phyloP scores from a whole-genome alignment of 1,140 invertebrate species.

The Ips typographus region DNA sequence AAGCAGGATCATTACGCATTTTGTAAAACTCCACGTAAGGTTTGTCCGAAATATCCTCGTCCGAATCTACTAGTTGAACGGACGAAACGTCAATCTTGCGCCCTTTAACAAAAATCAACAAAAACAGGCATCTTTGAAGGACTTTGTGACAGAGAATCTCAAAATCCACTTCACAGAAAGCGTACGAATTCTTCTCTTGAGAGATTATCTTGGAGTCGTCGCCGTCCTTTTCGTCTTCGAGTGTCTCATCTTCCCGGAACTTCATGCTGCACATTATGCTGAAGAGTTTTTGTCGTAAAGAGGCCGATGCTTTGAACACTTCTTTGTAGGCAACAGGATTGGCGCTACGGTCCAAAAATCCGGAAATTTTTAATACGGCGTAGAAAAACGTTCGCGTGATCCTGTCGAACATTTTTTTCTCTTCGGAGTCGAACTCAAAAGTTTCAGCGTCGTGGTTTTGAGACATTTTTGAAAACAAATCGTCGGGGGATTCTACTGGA shows the following conservation, averaged over 20 bases:
- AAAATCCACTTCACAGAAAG: slow-evolving; percentile 32
- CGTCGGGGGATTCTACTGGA: slow-evolving; percentile 22
- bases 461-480: slow-evolving; percentile 46
- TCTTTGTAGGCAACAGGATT: slow-evolving; percentile 40
- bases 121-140: slow-evolving; percentile 44
- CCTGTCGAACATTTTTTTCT: slow-evolving; percentile 55
- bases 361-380: slow-evolving; percentile 59
- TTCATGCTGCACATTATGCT: slow-evolving; percentile 40
- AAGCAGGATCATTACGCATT: slow-evolving; percentile 20
- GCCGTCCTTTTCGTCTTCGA: slow-evolving; percentile 34
- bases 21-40: slow-evolving; percentile 48
- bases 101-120: slow-evolving; percentile 48
- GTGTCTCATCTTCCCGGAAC: slow-evolving; percentile 32
- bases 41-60: slow-evolving; percentile 48
- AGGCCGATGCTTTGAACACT: slow-evolving; percentile 39
- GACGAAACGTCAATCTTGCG: slow-evolving; percentile 37
- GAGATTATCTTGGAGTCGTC: slow-evolving; percentile 25
- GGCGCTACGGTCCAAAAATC: slow-evolving; percentile 44
- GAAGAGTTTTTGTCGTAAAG: slow-evolving; percentile 44
- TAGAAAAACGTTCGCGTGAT: slow-evolving; percentile 57
- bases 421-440: slow-evolving; percentile 47
- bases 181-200: slow-evolving; percentile 10
- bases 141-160: slow-evolving; percentile 39
- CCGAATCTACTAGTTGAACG: slow-evolving; percentile 32
- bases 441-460: slow-evolving; percentile 51